phyloP scores from a whole-genome alignment of 2,888 invertebrate genomes.

The Sinohyriopsis cumingii region DNA sequence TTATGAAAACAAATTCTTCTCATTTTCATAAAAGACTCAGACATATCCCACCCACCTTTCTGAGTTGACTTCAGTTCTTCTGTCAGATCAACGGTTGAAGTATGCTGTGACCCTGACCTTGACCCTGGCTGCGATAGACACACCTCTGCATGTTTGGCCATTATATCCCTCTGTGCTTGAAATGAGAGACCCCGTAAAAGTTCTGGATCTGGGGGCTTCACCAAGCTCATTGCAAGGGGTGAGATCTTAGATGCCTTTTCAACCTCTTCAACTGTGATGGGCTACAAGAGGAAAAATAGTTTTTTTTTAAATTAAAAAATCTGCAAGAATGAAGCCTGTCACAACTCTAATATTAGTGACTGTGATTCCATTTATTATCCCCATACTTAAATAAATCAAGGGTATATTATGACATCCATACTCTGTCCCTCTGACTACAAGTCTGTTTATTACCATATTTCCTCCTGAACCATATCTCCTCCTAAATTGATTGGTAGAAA shows the following conservation, averaged over 20 bases:
- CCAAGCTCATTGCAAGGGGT: slow-evolving; percentile 74
- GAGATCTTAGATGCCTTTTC: slow-evolving; percentile 76
- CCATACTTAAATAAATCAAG: too few species aligned
- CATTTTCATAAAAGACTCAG: too few species aligned
- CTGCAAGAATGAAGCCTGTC: too few species aligned
- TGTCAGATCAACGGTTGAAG: slow-evolving; percentile 43
- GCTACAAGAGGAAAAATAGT: slow-evolving; percentile 74
- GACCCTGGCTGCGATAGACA: slow-evolving; percentile 71
- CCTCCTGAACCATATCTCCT: too few species aligned
- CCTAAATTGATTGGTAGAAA: too few species aligned
- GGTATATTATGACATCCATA: too few species aligned
- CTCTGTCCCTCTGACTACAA: too few species aligned
- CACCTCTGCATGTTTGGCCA: slow-evolving; percentile 76
- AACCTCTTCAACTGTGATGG: slow-evolving; percentile 82
- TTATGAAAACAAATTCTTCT: too few species aligned
- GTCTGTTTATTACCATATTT: too few species aligned
- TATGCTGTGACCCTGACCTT: slow-evolving; percentile 49
- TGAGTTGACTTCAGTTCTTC: slow-evolving; percentile 19
- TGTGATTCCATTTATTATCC: too few species aligned
- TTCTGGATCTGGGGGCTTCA: slow-evolving; percentile 71
- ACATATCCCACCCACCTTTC: slow-evolving; percentile 5
- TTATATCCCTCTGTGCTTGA: slow-evolving; percentile 69
- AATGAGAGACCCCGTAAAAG: slow-evolving; percentile 61
- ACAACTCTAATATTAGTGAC: too few species aligned
- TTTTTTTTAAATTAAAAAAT: not conserved